Evolutionary conservation across 1,140 invertebrate genomes (phyloP), one percentile per base, ranked within the genome.

Genomic region (Microplitis demolitor): DNA sequence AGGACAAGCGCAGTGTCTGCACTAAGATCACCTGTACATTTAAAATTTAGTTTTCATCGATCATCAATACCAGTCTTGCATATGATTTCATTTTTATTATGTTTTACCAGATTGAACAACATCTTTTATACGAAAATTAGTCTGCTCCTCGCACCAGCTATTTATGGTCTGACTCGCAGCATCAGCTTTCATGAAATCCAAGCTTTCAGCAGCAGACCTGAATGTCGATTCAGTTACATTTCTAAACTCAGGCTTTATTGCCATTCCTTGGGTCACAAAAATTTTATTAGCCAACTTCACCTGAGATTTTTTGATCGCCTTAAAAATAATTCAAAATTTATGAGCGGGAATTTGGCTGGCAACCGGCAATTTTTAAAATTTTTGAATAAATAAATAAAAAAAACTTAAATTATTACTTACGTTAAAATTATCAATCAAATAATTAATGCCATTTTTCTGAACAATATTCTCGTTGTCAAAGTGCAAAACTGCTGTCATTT

Each of bases 1-100:
- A 97, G 88, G 13, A 97, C 90, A 58, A 96, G 76, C 34, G 85
- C 88, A 73, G 90, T 91, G 34, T 80, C 71, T 4, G 53, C 34
- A 72, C 83, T 75, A 0, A 94, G 77, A 73, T 82, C 83, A 74
- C 85, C 90, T 78, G 83, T 34, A 86, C 24, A 45, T 64, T 63
- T 77, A 39, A 95, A 84, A 73, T 11, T 45, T 45, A 6, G 3
- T 39, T 39, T 24, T 24, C 24, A 24, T 24, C 24, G 2, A 24
- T 6, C 11, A 5, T 45, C 39, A 45, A 45, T 45, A 45, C 6
- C 1, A 9, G 89, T 88, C 37, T 79, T 83, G 0, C 80, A 69
- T 0, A 66, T 72, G 0, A 94, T 96, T 0, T 72, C 72, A 0
- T 85, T 79, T 5, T 79, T 60, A 75, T 93, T 89, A 73, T 96